A percentile compares a stretch with the other conserved stretches of the same genome.
phyloP scores from a whole-genome alignment of 2,113 vertebrate genomes.

The Pygoscelis adeliae region DNA sequence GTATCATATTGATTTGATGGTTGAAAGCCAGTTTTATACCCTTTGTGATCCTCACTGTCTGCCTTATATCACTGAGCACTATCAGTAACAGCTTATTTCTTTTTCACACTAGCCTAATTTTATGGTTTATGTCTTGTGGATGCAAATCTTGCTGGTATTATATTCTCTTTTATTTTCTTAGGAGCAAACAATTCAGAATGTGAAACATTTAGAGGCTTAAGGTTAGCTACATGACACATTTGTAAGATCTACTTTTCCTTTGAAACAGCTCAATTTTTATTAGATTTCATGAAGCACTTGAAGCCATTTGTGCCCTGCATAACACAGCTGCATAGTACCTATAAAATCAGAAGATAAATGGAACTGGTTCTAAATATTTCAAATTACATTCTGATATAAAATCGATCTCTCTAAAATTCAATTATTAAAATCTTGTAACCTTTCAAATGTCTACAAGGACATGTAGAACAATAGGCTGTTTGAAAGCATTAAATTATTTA shows the following conservation, averaged over 20 bases:
- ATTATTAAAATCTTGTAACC: not conserved
- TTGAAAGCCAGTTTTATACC: not conserved
- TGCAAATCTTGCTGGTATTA: not conserved
- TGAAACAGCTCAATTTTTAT: conserved; percentile 30
- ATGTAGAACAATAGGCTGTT: not conserved
- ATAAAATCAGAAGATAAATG: conserved; percentile 33
- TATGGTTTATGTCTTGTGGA: not conserved
- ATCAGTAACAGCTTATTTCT: not conserved
- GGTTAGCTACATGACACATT: not conserved
- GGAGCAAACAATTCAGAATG: not conserved
- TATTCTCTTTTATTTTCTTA: not conserved
- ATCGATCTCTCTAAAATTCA: conserved; percentile 13
- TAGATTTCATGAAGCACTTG: conserved; percentile 32
- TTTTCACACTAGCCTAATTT: not conserved
- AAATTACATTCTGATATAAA: conserved; percentile 24
- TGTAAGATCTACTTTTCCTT: conserved; percentile 39
- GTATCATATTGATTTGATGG: not conserved
- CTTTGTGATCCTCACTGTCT: not conserved
- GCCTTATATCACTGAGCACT: not conserved
- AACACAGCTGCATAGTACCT: not conserved
- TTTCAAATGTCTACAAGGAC: not conserved
- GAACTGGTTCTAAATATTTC: conserved; percentile 4
- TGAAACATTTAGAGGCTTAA: conserved; percentile 25
- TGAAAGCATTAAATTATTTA: not conserved
- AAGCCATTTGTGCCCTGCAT: not conserved